A percentile compares a stretch with the other conserved stretches of the same genome.
Evolutionary conservation across 2,113 vertebrate genomes (phyloP).

Genomic region (Forbesichthys papilliferus): DNA sequence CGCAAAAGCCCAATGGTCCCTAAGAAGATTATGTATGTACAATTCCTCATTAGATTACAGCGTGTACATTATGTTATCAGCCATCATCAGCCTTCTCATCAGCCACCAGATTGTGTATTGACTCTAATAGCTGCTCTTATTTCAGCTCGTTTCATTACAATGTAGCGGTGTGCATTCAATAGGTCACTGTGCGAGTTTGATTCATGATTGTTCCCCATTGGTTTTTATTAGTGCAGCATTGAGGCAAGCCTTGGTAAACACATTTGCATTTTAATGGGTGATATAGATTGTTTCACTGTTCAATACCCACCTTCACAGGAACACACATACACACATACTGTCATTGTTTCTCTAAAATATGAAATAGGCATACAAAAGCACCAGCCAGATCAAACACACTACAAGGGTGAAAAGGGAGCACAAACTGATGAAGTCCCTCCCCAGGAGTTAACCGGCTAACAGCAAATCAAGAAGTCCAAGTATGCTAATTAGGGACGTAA

Average conservation of each 20-base stretch:
- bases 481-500: conserved; percentile 62
- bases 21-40: no score
- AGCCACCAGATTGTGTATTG: conserved; percentile 53
- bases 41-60: no score
- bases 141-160: conserved; percentile 64
- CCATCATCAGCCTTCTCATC: no score
- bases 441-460: conserved; percentile 26
- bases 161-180: conserved; percentile 45
- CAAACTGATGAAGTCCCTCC: conserved; percentile 13
- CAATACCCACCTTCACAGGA: conserved; percentile 28
- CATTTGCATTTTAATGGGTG: conserved; percentile 74
- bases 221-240: conserved; percentile 64
- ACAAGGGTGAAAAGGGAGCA: no score
- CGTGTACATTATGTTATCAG: no score
- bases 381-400: no score
- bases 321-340: background rate
- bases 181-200: conserved; percentile 63
- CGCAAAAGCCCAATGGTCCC: no score
- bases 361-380: no score
- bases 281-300: conserved; percentile 65
- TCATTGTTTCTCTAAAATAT: no score
- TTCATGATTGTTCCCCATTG: conserved; percentile 62
- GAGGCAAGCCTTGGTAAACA: conserved; percentile 62
- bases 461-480: conserved; percentile 44
- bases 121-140: conserved; percentile 56